Percentiles rank a stretch among this genome's conserved stretches.
Conservation (phyloP, 2,888 invertebrate genomes). For the Crioceris asparagi region DNA sequence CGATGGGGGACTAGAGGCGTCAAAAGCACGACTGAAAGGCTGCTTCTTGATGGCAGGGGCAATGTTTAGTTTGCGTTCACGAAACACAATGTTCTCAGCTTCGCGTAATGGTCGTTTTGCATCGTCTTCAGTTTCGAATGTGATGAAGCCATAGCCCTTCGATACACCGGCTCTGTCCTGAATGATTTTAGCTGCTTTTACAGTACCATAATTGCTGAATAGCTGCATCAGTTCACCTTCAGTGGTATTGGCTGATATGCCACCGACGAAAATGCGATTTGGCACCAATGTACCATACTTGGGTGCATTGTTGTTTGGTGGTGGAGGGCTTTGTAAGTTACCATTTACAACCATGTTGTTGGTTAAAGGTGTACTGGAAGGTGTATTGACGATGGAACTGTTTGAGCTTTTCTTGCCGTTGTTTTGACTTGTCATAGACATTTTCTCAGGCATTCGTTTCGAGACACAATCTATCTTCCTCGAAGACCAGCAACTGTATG, state of each 20-base stretch:
- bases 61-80: constrained; percentile 74
- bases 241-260: constrained; percentile 86
- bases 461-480: constrained; percentile 15
- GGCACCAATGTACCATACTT: constrained; percentile 72
- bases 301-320: constrained; percentile 40
- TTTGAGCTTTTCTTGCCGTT: constrained; percentile 33
- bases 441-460: constrained; percentile 18
- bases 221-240: constrained; percentile 85
- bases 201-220: constrained; percentile 82
- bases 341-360: constrained; percentile 28
- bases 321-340: constrained; percentile 31
- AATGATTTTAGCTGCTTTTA: constrained; percentile 89
- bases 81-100: constrained; percentile 65
- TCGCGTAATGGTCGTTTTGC: constrained; percentile 63
- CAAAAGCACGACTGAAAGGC: constrained; percentile 44
- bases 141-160: constrained; percentile 81
- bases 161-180: constrained; percentile 90
- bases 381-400: constrained; percentile 34
- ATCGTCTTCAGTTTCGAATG: constrained; percentile 80
- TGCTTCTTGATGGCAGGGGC: constrained; percentile 75
- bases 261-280: constrained; percentile 93
- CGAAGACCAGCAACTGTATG: no score
- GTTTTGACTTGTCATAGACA: constrained; percentile 22
- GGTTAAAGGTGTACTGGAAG: constrained; percentile 35
- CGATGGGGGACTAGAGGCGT: constrained; percentile 44